Percentiles rank a stretch among this genome's conserved stretches.
Evolutionary conservation across 2,113 vertebrate genomes (phyloP).

Genomic region (Dryoscopus gambensis): DNA sequence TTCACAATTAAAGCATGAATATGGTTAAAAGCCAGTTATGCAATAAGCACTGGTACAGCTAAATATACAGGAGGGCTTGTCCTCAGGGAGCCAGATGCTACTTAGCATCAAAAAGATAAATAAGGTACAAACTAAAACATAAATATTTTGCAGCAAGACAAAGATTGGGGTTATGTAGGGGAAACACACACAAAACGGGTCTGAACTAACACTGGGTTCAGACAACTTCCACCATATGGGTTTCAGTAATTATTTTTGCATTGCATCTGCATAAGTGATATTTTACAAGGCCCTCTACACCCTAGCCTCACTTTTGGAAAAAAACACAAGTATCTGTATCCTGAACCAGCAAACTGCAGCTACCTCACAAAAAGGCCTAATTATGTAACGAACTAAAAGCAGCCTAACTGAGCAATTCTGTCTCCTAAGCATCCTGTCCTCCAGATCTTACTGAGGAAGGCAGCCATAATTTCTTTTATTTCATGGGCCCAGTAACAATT

Average conservation of each 20-base stretch:
- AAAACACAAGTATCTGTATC: not conserved
- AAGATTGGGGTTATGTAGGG: not conserved
- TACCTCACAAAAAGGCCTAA: conserved; percentile 50
- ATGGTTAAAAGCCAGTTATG: conserved; percentile 27
- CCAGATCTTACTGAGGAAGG: conserved; percentile 29
- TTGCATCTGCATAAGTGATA: conserved; percentile 28
- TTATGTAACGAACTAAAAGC: conserved; percentile 38
- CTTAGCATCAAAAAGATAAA: conserved; percentile 34
- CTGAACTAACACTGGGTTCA: not conserved
- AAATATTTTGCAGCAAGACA: conserved; percentile 43
- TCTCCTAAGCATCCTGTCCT: conserved; percentile 37
- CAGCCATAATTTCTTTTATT: conserved; percentile 46
- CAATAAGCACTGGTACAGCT: conserved; percentile 2
- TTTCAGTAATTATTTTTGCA: conserved; percentile 28
- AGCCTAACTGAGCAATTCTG: conserved; percentile 51
- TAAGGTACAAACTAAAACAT: conserved; percentile 21
- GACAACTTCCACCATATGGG: conserved; percentile 4
- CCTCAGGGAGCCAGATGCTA: conserved; percentile 22
- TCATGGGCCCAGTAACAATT: conserved; percentile 56
- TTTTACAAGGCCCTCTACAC: not conserved
- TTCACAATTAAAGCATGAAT: conserved; percentile 25
- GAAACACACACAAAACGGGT: not conserved
- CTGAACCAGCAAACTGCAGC: not conserved
- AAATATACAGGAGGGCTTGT: conserved; percentile 36
- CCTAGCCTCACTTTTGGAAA: conserved; percentile 11